A percentile compares a stretch with the other conserved stretches of the same genome.
These are phyloP conservation scores for Erebia palarica DNA, from an alignment of 2,888 invertebrate species.

Conservation along the genomic window DNA sequence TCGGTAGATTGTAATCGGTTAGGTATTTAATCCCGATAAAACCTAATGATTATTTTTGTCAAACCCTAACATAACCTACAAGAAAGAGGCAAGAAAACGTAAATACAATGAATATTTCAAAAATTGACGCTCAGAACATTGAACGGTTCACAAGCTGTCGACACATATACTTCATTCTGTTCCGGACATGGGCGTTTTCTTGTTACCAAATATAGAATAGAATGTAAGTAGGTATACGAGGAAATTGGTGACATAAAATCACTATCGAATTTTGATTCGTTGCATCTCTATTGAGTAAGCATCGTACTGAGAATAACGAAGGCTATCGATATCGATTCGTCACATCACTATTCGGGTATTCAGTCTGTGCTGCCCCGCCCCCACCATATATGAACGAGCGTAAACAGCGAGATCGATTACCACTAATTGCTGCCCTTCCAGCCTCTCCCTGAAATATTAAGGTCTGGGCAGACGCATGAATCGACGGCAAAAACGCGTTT, in stretches of 20 bases:
- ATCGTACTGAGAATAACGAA: not conserved
- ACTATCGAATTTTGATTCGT: slow-evolving; percentile 5
- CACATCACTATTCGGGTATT: slow-evolving; percentile 45
- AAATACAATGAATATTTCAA: too few species aligned
- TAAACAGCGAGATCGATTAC: slow-evolving; percentile 78
- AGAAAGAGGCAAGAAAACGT: too few species aligned
- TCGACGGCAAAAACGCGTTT: not conserved
- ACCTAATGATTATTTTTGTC: too few species aligned
- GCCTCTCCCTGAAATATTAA: slow-evolving; percentile 57
- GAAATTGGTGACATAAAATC: not conserved
- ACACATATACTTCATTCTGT: not conserved
- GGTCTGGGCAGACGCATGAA: not conserved
- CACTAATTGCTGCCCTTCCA: slow-evolving; percentile 72
- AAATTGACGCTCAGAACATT: too few species aligned
- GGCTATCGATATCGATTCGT: slow-evolving; percentile 18
- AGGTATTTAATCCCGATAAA: too few species aligned
- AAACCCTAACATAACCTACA: too few species aligned
- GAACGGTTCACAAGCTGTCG: too few species aligned
- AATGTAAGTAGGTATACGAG: not conserved
- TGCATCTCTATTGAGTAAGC: slow-evolving; percentile 5
- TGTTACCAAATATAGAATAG: not conserved
- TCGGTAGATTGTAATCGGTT: too few species aligned
- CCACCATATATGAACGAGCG: slow-evolving; percentile 70
- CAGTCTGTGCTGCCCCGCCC: slow-evolving; percentile 55
- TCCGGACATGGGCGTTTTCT: not conserved